Percentiles rank a stretch among this genome's conserved stretches.
Conservation (phyloP, 2,113 vertebrate genomes). For the Euleptes europaea region DNA sequence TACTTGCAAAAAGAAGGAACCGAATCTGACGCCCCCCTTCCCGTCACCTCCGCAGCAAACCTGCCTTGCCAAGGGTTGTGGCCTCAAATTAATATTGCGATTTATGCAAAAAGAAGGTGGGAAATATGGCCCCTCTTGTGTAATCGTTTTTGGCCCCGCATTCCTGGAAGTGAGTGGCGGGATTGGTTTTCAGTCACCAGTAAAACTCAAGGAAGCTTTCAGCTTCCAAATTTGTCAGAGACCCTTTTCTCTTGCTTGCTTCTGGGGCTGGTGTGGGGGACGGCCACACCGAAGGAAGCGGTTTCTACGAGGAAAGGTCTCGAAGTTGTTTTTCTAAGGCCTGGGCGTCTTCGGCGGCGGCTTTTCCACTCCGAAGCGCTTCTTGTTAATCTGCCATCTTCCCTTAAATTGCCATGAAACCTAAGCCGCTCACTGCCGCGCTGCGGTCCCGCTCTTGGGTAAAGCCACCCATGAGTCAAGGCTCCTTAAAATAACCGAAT, state of each 20-base stretch:
- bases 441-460: background rate
- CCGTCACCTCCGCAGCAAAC: conserved; percentile 6
- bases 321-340: background rate
- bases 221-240: background rate
- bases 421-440: background rate
- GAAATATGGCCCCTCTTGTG: background rate
- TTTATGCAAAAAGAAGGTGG: background rate
- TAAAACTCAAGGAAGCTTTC: background rate
- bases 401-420: background rate
- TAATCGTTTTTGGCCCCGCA: background rate
- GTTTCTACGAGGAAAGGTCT: background rate
- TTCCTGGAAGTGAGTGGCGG: no score
- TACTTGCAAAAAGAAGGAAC: background rate
- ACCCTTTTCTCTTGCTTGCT: background rate
- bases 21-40: background rate
- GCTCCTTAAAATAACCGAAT: background rate
- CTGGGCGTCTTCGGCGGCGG: no score
- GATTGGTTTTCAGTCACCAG: background rate
- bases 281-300: background rate
- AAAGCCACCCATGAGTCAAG: background rate
- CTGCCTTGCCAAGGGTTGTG: conserved; percentile 28
- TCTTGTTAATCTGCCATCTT: background rate
- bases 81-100: conserved; percentile 16
- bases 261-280: background rate
- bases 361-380: background rate